phyloP scores from a whole-genome alignment of 1,140 invertebrate genomes.

The Platyscapa corneri region DNA sequence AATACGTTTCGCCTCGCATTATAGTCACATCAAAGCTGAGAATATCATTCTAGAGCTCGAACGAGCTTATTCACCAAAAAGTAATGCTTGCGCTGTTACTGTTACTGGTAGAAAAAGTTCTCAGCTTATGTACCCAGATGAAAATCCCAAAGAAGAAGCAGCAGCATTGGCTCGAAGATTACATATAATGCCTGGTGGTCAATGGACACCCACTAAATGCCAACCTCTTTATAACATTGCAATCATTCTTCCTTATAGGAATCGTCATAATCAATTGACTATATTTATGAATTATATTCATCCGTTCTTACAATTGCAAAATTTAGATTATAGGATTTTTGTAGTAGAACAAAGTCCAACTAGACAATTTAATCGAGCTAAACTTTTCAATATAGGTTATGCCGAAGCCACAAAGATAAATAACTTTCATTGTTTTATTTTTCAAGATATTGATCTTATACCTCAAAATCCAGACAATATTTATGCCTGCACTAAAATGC shows the following conservation, averaged over 20 bases:
- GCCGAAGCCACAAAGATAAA: conserved; percentile 81
- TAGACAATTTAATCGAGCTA: conserved; percentile 92
- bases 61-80: conserved; percentile 62
- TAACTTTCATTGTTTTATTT: conserved; percentile 90
- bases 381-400: conserved; percentile 95
- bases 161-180: conserved; percentile 62
- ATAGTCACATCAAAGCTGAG: conserved; percentile 67
- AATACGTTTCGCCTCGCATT: conserved; percentile 70
- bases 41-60: conserved; percentile 70
- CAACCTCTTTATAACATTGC: conserved; percentile 85
- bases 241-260: conserved; percentile 91
- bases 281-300: conserved; percentile 92
- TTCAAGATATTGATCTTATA: conserved; percentile 96
- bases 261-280: conserved; percentile 86
- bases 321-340: conserved; percentile 90
- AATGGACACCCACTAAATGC: conserved; percentile 84
- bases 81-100: conserved; percentile 65
- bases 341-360: conserved; percentile 90
- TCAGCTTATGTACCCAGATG: conserved; percentile 67
- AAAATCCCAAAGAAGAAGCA: conserved; percentile 63
- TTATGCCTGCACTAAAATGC: conserved; percentile 91
- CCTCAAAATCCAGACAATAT: conserved; percentile 92
- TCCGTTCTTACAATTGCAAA: conserved; percentile 89
- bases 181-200: conserved; percentile 77
- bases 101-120: conserved; percentile 52